Conservation (phyloP, 92 coral and sea anemone genomes). For the Actinernus sp. region DNA sequence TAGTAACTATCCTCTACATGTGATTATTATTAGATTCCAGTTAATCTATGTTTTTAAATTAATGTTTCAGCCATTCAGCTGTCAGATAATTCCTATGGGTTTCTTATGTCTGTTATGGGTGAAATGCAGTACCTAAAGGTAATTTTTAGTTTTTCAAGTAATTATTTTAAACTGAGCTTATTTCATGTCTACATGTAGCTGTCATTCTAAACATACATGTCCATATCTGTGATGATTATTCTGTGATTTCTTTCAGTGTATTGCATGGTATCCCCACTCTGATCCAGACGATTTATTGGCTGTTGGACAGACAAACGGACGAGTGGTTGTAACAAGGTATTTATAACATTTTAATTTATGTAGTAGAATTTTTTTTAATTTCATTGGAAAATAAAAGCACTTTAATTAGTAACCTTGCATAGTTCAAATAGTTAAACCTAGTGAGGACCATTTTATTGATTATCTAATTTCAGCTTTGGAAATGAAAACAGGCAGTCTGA, state of each 20-base stretch:
- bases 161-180: no score
- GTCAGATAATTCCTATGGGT: conserved; percentile 82
- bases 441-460: neutral
- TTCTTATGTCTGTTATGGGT: conserved; percentile 72
- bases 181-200: no score
- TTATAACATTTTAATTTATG: neutral
- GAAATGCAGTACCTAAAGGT: conserved; percentile 86
- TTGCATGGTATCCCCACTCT: conserved; percentile 95
- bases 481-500: conserved; percentile 62
- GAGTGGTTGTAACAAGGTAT: conserved; percentile 89
- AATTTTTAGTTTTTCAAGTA: no score
- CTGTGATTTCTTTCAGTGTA: conserved; percentile 63
- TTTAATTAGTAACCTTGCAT: neutral
- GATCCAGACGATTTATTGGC: conserved; percentile 91
- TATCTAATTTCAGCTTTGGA: conserved; percentile 71
- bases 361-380: neutral
- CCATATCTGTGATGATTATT: no score
- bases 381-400: neutral
- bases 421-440: neutral
- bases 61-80: conserved; percentile 64
- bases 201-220: no score
- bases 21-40: neutral
- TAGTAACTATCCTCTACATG: neutral
- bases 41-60: neutral
- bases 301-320: conserved; percentile 95